Base-by-base conservation (phyloP, 2,113 vertebrate genomes). In the Tautogolabrus adspersus region DNA sequence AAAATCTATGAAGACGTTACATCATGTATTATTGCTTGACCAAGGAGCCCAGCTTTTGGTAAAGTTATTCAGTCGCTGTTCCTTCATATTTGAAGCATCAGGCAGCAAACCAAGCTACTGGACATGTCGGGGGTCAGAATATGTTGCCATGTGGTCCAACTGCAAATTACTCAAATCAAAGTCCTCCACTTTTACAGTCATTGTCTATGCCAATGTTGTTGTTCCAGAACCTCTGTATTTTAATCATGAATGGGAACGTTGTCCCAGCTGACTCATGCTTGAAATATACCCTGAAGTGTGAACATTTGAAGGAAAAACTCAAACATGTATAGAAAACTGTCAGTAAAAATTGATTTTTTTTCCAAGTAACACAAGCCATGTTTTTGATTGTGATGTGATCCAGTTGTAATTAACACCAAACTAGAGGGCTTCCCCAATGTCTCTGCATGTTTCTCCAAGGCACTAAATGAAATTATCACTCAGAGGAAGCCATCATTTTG, bases 401-500 rank as follows among this genome's bases (percentile, higher is more conserved):
- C 40, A 15, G 23, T 74, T 56, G 46, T 9, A 79, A 52, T 57
- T 73, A 26, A 78, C 22, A 74, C 26, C 11, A 66, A 46, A 51
- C 78, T 59, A 40, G 18, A 61, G 18, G 21, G 22, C 40, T 58
- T 46, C 21, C 21, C 23, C 44, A 47, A 11, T 40, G 38, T 75
- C 18, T 10, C 49, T 51, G 22, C n/a, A 3, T 73, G 38, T 60
- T 78, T 65, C 62, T 85, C 56, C 42, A 30, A 10, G n/a, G 6
- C 42, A 44, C 66, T 49, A 30, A 51, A 47, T 77, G 71, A 72
- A 63, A 84, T 85, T 47, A 64, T 54, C 62, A 67, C 60, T 64
- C 75, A 79, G 79, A 56, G 51, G 37, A 74, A 54, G 75, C 46
- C 68, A 55, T 64, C 77, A 85, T 57, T 85, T 82, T 2, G 46